Percentiles rank a stretch among this genome's conserved stretches.
These are phyloP conservation scores for Rhombomys opimus DNA, from an alignment of 2,113 vertebrate species.

Conservation along the genomic window DNA sequence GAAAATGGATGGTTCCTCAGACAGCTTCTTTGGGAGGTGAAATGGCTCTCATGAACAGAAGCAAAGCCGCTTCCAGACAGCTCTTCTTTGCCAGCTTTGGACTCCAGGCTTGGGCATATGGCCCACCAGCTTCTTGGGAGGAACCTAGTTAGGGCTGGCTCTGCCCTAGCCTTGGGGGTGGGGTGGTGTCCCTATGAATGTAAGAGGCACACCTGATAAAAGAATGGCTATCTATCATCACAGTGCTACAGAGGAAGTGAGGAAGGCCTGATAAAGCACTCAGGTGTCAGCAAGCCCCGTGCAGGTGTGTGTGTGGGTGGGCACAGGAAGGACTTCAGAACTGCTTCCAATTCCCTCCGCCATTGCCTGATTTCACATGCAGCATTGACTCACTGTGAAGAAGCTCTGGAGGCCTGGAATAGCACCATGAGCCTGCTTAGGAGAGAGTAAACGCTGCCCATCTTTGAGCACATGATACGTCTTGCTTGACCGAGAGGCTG, in stretches of 20 bases:
- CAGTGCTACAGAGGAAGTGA: background rate
- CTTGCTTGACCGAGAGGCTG: background rate
- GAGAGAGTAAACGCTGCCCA: background rate
- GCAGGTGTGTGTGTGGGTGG: background rate
- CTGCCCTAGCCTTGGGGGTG: background rate
- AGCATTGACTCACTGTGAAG: background rate
- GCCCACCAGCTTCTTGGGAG: background rate
- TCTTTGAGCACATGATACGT: background rate
- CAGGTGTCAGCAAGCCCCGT: background rate
- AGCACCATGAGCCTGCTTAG: background rate
- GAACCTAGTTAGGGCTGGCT: background rate
- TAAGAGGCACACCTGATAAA: background rate
- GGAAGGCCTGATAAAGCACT: background rate
- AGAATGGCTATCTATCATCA: background rate
- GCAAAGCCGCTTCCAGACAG: background rate
- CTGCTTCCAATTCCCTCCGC: too few species aligned
- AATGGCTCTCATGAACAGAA: background rate
- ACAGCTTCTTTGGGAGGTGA: background rate
- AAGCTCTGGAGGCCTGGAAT: too few species aligned
- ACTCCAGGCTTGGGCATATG: background rate
- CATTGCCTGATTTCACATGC: too few species aligned
- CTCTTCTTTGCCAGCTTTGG: background rate
- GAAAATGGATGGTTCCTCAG: background rate
- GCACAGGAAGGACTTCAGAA: background rate
- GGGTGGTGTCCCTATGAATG: background rate